Percentiles rank a stretch among this genome's conserved stretches.
phyloP scores from a whole-genome alignment of 2,888 invertebrate species.

The Mermis nigrescens region DNA sequence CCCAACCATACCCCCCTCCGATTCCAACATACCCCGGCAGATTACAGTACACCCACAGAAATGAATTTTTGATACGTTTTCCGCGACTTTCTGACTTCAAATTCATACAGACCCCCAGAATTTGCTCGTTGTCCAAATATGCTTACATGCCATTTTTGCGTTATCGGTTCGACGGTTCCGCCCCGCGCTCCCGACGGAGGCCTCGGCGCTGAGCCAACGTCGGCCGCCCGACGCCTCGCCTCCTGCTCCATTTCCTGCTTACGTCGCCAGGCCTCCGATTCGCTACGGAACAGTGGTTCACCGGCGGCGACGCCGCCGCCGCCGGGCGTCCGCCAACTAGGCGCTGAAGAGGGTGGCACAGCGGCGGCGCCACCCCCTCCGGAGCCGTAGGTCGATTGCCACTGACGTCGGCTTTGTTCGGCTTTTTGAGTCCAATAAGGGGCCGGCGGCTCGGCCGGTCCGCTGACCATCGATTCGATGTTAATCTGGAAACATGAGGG shows the following conservation, averaged over 20 bases:
- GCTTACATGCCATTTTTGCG: background rate
- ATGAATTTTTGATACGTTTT: too few relatives aligned
- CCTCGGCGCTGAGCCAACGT: background rate
- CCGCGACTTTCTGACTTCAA: too few relatives aligned
- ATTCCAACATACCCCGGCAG: too few relatives aligned
- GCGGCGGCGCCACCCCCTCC: background rate
- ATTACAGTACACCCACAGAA: too few relatives aligned
- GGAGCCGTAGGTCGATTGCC: background rate
- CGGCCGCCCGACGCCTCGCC: background rate
- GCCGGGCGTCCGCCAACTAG: background rate
- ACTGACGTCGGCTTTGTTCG: background rate
- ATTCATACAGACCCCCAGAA: too few relatives aligned
- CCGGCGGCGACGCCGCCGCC: background rate
- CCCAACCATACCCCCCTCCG: too few relatives aligned
- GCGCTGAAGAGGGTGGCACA: background rate
- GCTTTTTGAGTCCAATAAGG: background rate
- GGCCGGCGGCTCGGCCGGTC: background rate
- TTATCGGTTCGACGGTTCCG: background rate
- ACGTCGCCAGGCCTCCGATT: constrained; percentile 1
- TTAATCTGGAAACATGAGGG: too few relatives aligned
- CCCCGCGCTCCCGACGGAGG: background rate
- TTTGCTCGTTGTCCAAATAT: too few relatives aligned
- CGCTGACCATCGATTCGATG: background rate
- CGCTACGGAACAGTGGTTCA: background rate
- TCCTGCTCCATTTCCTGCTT: background rate